Base-by-base conservation (phyloP, 1,140 invertebrate genomes). In the Lepidurus arcticus region DNA sequence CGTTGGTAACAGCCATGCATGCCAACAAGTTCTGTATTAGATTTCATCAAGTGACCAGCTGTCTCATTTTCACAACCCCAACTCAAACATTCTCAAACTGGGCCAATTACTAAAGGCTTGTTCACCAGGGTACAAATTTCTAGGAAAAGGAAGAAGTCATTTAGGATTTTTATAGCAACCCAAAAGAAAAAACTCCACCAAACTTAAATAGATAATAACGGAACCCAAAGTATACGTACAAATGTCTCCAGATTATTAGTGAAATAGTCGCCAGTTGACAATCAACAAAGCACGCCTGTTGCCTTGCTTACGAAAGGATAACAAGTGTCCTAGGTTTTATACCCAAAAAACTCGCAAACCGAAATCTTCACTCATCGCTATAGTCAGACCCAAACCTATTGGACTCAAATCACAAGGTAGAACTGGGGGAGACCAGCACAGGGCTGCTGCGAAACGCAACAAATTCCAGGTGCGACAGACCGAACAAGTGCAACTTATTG, bases 1-100 rank as follows among this genome's bases (percentile, higher is more conserved):
- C 16, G 53, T 65, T 65, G 9, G 53, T 65, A 65, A 65, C 53
- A 65, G 53, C 53, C 53, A 65, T 65, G 53, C 53, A 65, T 65
- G 53, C 53, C 53, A 65, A 65, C 53, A 65, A 65, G 16, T 65
- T 16, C 21, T 65, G 53, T 65, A 65, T 65, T 65, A 65, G 53
- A 65, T 65, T n/a, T 65, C 53, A n/a, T 65, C 13, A 65, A 65
- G 21, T 13, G 21, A 65, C 53, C 53, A 65, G 21, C 6, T 65
- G 6, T 13, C 53, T 65, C 53, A 65, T 65, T 65, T 65, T 65
- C 53, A 65, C 53, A 21, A 65, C 16, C 16, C 53, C 13, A 65
- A 65, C 53, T 65, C 53, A 65, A 65, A 65, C 16, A 21, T 65
- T 13, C 16, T 7, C 13, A 13, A 65, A 65, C 16, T 16, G 21